Conservation (phyloP, 2,797 vertebrate species). For the Manis javanica region DNA sequence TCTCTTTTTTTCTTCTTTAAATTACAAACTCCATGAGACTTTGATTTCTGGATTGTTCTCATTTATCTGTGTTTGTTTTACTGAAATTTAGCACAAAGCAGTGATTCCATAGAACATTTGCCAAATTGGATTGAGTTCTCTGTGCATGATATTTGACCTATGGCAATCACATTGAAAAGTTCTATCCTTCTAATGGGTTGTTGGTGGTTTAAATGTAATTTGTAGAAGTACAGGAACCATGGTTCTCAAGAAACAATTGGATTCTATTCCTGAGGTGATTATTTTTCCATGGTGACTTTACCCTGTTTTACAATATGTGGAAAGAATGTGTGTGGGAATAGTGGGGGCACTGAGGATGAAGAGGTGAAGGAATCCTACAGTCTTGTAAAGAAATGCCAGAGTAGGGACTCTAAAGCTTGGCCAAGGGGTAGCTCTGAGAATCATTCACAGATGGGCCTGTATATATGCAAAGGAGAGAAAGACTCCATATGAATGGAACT, state of each 20-base stretch:
- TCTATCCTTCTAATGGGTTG: not conserved
- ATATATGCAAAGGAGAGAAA: not conserved
- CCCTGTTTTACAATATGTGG: not conserved
- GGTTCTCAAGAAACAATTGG: not conserved
- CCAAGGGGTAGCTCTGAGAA: not conserved
- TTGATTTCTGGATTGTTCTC: not conserved
- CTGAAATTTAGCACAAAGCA: not conserved
- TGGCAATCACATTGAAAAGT: not conserved
- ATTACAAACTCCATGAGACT: not conserved
- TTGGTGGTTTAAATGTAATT: not conserved
- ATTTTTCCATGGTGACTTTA: not conserved
- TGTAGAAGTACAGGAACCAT: not conserved
- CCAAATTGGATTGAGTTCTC: not conserved
- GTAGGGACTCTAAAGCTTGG: not conserved
- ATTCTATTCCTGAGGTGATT: not conserved
- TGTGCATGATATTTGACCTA: not conserved
- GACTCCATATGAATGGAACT: not conserved
- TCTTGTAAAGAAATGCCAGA: not conserved
- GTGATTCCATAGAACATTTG: not conserved
- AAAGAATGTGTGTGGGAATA: not conserved
- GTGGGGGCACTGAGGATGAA: not conserved
- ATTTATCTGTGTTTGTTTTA: not conserved
- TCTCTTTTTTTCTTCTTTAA: not conserved
- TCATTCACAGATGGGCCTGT: not conserved
- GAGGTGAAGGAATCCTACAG: not conserved